A percentile compares a stretch with the other conserved stretches of the same genome.
Conservation (phyloP, 2,888 invertebrate species). For the Theodoxus fluviatilis region DNA sequence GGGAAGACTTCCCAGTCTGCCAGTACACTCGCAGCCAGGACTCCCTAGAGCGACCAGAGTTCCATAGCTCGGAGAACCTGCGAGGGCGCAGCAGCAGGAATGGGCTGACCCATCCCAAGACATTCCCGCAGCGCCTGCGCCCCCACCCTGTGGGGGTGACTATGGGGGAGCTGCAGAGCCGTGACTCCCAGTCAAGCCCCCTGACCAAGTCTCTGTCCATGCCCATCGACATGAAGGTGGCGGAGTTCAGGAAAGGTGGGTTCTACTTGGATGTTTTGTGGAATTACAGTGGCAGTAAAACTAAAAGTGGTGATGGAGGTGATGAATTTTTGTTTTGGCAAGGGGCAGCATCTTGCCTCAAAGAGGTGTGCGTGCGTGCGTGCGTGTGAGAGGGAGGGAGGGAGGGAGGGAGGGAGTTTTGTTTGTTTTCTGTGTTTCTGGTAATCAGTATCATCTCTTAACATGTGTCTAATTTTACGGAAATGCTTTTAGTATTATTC, state of each 20-base stretch:
- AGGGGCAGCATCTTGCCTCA: too few species aligned
- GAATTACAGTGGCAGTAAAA: too few species aligned
- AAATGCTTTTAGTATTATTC: too few species aligned
- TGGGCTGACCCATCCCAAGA: conserved; percentile 31
- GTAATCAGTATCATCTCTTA: too few species aligned
- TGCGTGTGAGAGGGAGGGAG: too few species aligned
- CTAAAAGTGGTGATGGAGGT: too few species aligned
- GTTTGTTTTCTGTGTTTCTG: too few species aligned
- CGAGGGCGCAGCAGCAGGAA: not conserved
- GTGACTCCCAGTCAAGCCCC: conserved; percentile 20
- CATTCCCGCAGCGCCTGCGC: conserved; percentile 42
- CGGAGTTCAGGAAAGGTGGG: conserved; percentile 48
- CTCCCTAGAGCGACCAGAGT: not conserved
- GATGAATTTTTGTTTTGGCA: too few species aligned
- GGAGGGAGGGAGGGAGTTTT: too few species aligned
- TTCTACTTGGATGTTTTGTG: not conserved
- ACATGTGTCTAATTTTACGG: too few species aligned
- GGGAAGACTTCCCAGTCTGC: not conserved
- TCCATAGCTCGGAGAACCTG: not conserved
- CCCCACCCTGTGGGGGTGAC: conserved; percentile 29
- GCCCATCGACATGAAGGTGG: conserved; percentile 49
- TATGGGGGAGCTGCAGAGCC: conserved; percentile 24
- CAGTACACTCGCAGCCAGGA: not conserved
- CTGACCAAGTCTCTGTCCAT: conserved; percentile 46
- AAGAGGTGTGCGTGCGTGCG: too few species aligned